Conservation (phyloP, 2,797 vertebrate genomes). For the Erpetoichthys calabaricus region DNA sequence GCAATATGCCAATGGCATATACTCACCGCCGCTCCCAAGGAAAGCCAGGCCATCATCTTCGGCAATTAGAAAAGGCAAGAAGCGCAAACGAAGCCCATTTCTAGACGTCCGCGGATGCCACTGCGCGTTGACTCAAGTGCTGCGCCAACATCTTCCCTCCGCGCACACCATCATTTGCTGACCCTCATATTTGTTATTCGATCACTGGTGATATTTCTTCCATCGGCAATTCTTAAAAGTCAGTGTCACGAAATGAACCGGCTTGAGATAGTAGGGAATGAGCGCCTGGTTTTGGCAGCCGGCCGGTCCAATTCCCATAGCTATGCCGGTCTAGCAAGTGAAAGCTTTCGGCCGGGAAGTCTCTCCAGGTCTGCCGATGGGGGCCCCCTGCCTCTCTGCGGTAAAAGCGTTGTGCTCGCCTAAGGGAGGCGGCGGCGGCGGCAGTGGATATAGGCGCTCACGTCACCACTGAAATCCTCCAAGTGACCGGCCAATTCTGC, state of each 20-base stretch:
- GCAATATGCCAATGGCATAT: not conserved
- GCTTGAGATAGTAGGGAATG: conserved; percentile 21
- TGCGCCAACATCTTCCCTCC: too few species aligned
- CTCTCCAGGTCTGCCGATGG: conserved; percentile 22
- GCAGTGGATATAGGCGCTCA: conserved; percentile 13
- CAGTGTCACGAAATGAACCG: conserved; percentile 29
- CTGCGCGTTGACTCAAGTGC: too few species aligned
- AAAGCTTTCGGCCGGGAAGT: conserved; percentile 27
- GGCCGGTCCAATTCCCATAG: conserved; percentile 40
- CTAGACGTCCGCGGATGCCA: conserved; percentile 11
- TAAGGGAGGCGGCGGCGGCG: conserved; percentile 23
- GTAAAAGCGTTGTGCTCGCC: conserved; percentile 21
- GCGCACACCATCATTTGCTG: too few species aligned
- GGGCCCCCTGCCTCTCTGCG: conserved; percentile 26
- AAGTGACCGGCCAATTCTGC: not conserved
- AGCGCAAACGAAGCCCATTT: conserved; percentile 23
- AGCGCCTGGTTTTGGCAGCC: conserved; percentile 25
- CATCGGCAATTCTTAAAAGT: conserved; percentile 28
- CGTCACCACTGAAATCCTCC: conserved; percentile 22
- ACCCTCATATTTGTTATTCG: not conserved
- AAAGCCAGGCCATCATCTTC: conserved; percentile 32
- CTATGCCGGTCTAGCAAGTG: conserved; percentile 30
- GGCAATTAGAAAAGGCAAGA: conserved; percentile 11
- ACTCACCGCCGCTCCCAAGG: conserved; percentile 45
- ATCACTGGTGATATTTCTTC: conserved; percentile 22